Percentiles rank a stretch among this genome's conserved stretches.
Conservation (phyloP, 2,888 invertebrate species). For the Rhingia campestris region DNA sequence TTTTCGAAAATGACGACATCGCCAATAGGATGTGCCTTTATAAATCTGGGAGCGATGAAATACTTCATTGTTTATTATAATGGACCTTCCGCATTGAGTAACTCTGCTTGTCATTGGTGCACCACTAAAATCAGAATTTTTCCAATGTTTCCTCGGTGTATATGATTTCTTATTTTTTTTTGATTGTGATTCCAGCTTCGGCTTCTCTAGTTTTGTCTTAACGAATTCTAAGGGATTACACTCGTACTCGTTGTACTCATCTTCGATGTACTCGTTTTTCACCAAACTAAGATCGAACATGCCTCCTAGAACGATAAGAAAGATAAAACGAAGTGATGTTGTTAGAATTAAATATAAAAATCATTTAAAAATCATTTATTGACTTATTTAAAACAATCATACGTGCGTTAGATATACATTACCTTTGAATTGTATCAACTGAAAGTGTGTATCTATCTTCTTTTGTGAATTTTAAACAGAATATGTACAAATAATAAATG, state of each 20-base stretch:
- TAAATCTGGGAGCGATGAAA: conserved; percentile 70
- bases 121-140: conserved; percentile 22
- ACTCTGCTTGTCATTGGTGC: conserved; percentile 45
- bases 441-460: neutral
- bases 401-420: conserved; percentile 21
- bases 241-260: conserved; percentile 64
- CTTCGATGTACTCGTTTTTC: conserved; percentile 62
- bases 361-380: conserved; percentile 10
- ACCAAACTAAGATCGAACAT: conserved; percentile 65
- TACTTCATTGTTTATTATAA: conserved; percentile 65
- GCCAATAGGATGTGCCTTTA: conserved; percentile 68
- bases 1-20: conserved; percentile 66
- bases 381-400: neutral
- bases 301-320: conserved; percentile 58
- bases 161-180: conserved; percentile 44
- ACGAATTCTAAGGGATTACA: conserved; percentile 63
- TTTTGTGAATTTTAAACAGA: conserved; percentile 6
- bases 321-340: conserved; percentile 20
- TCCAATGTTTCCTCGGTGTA: conserved; percentile 63
- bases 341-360: neutral
- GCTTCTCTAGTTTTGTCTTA: conserved; percentile 33
- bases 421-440: conserved; percentile 3
- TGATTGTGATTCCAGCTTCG: neutral
- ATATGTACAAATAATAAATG: conserved; percentile 56
- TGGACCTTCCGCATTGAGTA: conserved; percentile 55